These are phyloP conservation scores for Ephialtes manifestator DNA, from an alignment of 2,888 invertebrate species.

Conservation along the genomic window DNA sequence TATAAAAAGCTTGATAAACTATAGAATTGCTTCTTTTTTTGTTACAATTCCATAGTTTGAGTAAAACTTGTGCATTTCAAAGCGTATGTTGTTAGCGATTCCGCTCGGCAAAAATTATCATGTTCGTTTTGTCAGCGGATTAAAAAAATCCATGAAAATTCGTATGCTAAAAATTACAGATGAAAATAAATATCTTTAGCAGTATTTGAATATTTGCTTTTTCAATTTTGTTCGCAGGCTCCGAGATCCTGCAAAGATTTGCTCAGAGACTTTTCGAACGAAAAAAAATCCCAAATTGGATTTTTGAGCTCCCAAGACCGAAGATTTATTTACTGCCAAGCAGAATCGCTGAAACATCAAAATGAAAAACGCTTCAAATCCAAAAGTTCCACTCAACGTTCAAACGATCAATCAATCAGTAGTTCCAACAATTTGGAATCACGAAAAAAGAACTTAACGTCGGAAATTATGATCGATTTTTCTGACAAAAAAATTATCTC, in stretches of 20 bases:
- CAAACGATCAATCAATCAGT: neutral
- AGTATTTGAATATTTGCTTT: conserved; percentile 9
- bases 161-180: too few species aligned
- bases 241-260: conserved; percentile 24
- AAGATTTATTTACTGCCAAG: neutral
- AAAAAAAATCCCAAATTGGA: neutral
- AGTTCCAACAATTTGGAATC: neutral
- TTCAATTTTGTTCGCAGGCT: conserved; percentile 44
- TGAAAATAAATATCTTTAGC: too few species aligned
- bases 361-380: neutral
- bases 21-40: too few species aligned
- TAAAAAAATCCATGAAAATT: neutral
- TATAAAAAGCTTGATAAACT: too few species aligned
- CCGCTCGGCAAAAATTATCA: too few species aligned
- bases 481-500: neutral
- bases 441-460: neutral
- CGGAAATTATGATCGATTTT: too few species aligned
- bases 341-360: neutral
- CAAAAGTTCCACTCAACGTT: neutral
- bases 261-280: neutral
- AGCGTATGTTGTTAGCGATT: too few species aligned
- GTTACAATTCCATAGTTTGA: too few species aligned
- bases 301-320: neutral
- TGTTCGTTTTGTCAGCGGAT: neutral
- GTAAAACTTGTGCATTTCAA: too few species aligned